Evolutionary conservation across 2,113 vertebrate genomes (phyloP).

Genomic region (Cheirogaleus medius): DNA sequence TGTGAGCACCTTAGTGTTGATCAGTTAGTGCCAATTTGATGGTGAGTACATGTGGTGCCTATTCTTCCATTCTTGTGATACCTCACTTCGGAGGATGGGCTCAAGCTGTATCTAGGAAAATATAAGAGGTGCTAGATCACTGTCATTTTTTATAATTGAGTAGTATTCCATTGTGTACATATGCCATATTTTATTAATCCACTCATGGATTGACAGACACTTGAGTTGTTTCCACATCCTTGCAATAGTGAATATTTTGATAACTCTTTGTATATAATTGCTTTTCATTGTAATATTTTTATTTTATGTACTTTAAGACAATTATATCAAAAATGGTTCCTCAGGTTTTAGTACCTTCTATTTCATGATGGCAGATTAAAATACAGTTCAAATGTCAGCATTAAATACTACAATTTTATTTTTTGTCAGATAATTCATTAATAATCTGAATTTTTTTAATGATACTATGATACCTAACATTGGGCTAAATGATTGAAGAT

Average conservation of each 20-base stretch:
- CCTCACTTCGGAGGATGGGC: no score
- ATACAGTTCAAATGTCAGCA: neutral
- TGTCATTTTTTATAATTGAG: no score
- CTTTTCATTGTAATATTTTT: slow-evolving; percentile 7
- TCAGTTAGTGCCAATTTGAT: no score
- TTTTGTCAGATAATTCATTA: neutral
- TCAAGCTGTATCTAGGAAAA: no score
- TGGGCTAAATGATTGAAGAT: neutral
- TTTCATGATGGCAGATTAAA: neutral
- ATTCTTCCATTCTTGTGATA: no score
- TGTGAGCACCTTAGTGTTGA: no score
- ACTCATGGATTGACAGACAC: no score
- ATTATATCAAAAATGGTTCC: neutral
- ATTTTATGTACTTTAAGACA: neutral
- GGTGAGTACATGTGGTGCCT: no score
- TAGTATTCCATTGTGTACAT: no score
- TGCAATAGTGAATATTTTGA: neutral
- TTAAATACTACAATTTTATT: neutral
- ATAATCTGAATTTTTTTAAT: neutral
- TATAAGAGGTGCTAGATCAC: no score
- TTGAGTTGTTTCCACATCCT: no score
- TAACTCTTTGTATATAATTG: neutral
- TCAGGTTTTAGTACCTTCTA: neutral
- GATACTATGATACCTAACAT: neutral
- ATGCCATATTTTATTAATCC: no score